A percentile compares a stretch with the other conserved stretches of the same genome.
phyloP scores from a whole-genome alignment of 2,888 invertebrate species.

The Habroteleia sp. region DNA sequence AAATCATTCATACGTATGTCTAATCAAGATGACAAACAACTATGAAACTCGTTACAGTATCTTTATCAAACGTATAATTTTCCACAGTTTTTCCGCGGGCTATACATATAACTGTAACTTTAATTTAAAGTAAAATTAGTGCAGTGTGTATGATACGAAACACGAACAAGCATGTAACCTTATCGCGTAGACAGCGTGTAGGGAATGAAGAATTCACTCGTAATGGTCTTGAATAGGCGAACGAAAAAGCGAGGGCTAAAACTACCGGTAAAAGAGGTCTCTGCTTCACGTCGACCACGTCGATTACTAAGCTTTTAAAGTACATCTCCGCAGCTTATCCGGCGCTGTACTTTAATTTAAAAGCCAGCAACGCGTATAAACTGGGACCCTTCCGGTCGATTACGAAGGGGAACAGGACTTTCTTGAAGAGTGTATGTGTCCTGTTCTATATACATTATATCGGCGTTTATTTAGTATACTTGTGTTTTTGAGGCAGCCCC shows the following conservation, averaged over 20 bases:
- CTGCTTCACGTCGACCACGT: conserved; percentile 32
- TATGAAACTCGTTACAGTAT: conserved; percentile 36
- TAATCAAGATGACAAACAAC: conserved; percentile 40
- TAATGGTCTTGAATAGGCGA: conserved; percentile 34
- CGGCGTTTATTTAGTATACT: conserved; percentile 76
- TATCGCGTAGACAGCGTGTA: conserved; percentile 54
- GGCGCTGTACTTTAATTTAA: conserved; percentile 57
- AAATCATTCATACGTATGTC: too few relatives aligned
- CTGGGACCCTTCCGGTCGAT: conserved; percentile 73
- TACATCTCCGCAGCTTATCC: conserved; percentile 53
- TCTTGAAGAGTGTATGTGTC: conserved; percentile 57
- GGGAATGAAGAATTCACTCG: conserved; percentile 60
- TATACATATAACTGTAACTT: conserved; percentile 1
- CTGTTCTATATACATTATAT: conserved; percentile 71
- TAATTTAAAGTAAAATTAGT: conserved; percentile 43
- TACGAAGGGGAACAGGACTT: conserved; percentile 71
- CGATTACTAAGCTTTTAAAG: conserved; percentile 53
- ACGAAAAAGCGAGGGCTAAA: conserved; percentile 62
- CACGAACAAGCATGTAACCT: conserved; percentile 38
- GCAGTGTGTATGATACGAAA: conserved; percentile 25
- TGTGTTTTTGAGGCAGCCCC: conserved; percentile 71
- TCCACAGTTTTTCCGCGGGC: conserved; percentile 17
- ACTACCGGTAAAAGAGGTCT: conserved; percentile 57
- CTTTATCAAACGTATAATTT: conserved; percentile 42
- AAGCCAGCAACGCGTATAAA: conserved; percentile 51